Evolutionary conservation across 2,888 invertebrate genomes (phyloP).

Genomic region (Epirrita christyi): DNA sequence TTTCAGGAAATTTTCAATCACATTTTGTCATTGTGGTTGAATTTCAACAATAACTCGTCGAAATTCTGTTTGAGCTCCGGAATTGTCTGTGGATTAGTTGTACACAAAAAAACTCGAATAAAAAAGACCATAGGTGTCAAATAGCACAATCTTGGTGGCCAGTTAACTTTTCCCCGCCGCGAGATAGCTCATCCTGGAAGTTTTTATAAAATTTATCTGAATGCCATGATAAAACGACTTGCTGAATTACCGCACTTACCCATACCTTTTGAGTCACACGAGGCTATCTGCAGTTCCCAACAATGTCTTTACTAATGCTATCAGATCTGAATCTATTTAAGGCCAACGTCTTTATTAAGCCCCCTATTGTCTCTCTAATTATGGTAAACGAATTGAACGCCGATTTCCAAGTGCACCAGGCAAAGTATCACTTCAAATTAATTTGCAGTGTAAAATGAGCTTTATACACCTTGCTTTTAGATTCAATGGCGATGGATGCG

Average conservation of each 20-base stretch:
- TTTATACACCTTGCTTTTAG: background rate
- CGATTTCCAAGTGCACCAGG: constrained; percentile 60
- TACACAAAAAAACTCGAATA: no score
- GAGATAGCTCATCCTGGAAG: no score
- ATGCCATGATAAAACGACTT: no score
- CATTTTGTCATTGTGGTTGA: no score
- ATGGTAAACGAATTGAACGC: constrained; percentile 75
- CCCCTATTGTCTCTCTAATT: constrained; percentile 80
- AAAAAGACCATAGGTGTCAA: no score
- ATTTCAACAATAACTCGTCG: no score
- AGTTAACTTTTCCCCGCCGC: no score
- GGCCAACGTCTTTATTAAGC: constrained; percentile 78
- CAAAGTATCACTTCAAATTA: constrained; percentile 9
- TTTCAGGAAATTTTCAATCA: no score
- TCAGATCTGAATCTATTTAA: constrained; percentile 64
- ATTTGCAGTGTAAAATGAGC: constrained; percentile 2
- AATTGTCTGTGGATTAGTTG: no score
- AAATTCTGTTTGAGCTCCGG: no score
- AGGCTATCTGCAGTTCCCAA: constrained; percentile 10
- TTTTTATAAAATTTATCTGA: no score
- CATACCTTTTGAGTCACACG: constrained; percentile 13
- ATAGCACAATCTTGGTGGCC: no score
- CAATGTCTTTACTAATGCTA: constrained; percentile 49
- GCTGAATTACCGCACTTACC: background rate
- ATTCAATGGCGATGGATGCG: background rate